These are phyloP conservation scores for Pachydiplax longipennis DNA, from an alignment of 2,888 invertebrate genomes.

Conservation along the genomic window DNA sequence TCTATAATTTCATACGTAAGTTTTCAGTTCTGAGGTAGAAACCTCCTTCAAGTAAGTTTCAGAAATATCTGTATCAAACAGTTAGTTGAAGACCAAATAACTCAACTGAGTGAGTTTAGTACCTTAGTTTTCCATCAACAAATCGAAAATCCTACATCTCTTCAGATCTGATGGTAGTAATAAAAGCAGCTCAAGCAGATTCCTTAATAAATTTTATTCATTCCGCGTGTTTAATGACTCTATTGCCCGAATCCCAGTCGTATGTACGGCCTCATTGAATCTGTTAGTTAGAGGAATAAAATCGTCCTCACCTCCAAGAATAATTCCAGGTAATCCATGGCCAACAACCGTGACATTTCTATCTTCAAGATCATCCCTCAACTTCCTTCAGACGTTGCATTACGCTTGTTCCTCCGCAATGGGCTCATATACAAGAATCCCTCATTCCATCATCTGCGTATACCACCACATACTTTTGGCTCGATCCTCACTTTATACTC, in stretches of 20 bases:
- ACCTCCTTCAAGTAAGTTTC: background rate
- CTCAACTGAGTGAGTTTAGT: no score
- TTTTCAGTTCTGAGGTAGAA: no score
- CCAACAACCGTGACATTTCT: background rate
- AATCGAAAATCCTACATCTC: no score
- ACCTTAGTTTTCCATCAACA: no score
- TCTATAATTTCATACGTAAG: no score
- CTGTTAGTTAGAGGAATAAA: background rate
- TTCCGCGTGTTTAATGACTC: background rate
- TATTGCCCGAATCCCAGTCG: background rate
- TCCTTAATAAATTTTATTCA: no score
- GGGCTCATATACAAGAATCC: background rate
- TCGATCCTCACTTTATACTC: background rate
- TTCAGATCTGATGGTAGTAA: no score
- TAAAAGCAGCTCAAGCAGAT: no score
- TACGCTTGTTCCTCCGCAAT: background rate
- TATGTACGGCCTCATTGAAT: background rate
- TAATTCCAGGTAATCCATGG: background rate
- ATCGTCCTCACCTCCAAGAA: background rate
- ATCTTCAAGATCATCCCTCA: background rate
- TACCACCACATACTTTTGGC: background rate
- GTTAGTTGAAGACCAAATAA: no score
- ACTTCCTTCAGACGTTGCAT: background rate
- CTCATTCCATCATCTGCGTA: background rate
- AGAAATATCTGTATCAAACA: background rate